Percentiles rank a stretch among this genome's conserved stretches.
These are phyloP conservation scores for Luehdorfia chinensis DNA, from an alignment of 1,140 invertebrate species.

Conservation along the genomic window DNA sequence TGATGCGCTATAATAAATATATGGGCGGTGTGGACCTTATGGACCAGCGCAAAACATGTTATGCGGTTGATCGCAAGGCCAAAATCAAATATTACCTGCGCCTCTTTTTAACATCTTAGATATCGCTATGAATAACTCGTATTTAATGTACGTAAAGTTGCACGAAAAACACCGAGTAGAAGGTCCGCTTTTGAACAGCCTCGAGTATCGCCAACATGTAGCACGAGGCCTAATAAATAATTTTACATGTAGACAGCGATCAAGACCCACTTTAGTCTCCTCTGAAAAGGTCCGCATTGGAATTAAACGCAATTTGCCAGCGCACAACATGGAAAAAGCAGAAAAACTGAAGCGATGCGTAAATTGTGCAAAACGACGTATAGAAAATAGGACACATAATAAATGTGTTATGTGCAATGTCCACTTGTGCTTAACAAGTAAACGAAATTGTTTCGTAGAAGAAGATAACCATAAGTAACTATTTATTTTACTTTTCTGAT, in stretches of 20 bases:
- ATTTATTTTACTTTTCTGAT: slow-evolving; percentile 7
- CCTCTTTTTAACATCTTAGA: slow-evolving; percentile 33
- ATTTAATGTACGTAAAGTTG: slow-evolving; percentile 28
- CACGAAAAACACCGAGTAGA: slow-evolving; percentile 10
- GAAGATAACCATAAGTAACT: slow-evolving; percentile 25
- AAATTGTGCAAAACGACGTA: slow-evolving; percentile 32
- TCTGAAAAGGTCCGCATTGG: slow-evolving; percentile 25
- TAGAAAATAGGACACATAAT: slow-evolving; percentile 33
- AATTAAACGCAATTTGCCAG: slow-evolving; percentile 25
- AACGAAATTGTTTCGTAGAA: slow-evolving; percentile 30
- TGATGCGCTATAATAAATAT: slow-evolving; percentile 31
- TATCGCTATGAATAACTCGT: slow-evolving; percentile 28
- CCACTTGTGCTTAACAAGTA: slow-evolving; percentile 35
- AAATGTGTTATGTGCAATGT: slow-evolving; percentile 37
- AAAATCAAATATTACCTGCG: slow-evolving; percentile 34
- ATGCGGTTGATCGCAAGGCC: slow-evolving; percentile 29
- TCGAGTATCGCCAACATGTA: slow-evolving; percentile 28
- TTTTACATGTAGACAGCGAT: slow-evolving; percentile 32
- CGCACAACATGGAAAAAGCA: slow-evolving; percentile 29
- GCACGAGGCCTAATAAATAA: slow-evolving; percentile 32
- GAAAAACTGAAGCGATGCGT: slow-evolving; percentile 27
- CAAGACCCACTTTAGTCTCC: slow-evolving; percentile 23
- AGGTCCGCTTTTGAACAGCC: slow-evolving; percentile 15
- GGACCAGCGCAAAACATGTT: slow-evolving; percentile 23
- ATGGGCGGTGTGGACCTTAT: slow-evolving; percentile 33